Conservation (phyloP, 1,140 invertebrate genomes). For the Neocloeon triangulifer region DNA sequence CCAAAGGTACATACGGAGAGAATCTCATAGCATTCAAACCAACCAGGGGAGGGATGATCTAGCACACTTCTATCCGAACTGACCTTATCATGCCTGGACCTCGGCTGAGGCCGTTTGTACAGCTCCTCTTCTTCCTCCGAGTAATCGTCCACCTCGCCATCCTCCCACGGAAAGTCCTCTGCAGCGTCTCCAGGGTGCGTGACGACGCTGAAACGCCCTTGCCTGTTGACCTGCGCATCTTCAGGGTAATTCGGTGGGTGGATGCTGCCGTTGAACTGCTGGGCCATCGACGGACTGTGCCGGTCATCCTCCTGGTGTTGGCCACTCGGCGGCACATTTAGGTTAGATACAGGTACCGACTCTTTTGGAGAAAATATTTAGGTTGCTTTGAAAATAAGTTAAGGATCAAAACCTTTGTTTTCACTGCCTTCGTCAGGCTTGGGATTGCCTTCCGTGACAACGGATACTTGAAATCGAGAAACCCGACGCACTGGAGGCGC, state of each 20-base stretch:
- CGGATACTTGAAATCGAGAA: slow-evolving; percentile 14
- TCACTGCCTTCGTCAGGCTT: background rate
- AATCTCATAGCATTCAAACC: background rate
- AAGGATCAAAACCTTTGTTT: no score
- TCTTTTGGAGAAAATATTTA: background rate
- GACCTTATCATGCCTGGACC: background rate
- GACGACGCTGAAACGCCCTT: slow-evolving; percentile 12
- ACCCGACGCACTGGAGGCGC: slow-evolving; percentile 8
- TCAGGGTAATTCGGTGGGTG: background rate
- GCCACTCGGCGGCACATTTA: background rate
- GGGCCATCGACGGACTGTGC: no score
- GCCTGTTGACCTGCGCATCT: slow-evolving; percentile 6
- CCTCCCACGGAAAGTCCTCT: no score
- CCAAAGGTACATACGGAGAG: no score
- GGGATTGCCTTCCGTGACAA: slow-evolving; percentile 9
- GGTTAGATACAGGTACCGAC: background rate
- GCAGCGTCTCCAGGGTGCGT: slow-evolving; percentile 11
- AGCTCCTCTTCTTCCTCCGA: no score
- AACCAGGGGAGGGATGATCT: background rate
- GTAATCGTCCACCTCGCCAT: no score
- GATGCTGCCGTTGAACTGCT: slow-evolving; percentile 1
- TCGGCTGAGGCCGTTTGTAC: background rate
- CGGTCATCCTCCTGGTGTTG: background rate
- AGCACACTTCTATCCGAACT: background rate
- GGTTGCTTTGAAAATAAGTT: no score